These are phyloP conservation scores for Drosophila neonasuta DNA, from an alignment of 2,888 invertebrate genomes.

Conservation along the genomic window DNA sequence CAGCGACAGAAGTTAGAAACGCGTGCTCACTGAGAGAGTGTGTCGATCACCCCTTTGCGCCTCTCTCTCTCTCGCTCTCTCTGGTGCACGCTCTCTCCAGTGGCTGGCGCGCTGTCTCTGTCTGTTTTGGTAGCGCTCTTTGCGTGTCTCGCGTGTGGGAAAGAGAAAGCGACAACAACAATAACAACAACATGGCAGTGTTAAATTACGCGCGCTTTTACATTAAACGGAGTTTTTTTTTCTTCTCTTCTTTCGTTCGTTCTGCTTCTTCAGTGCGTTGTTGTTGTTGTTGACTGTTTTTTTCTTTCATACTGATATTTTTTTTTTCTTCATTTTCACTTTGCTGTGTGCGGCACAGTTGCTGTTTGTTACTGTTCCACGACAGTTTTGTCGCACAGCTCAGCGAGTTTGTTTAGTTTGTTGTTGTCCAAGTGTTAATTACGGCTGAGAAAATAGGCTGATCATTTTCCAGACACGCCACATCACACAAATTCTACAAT, in stretches of 20 bases:
- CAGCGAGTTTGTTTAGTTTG: constrained; percentile 10
- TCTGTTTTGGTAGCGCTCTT: constrained; percentile 29
- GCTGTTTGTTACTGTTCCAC: constrained; percentile 35
- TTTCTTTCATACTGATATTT: neutral
- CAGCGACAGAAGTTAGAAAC: constrained; percentile 3
- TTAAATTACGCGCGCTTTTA: constrained; percentile 78
- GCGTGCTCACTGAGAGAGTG: constrained; percentile 23
- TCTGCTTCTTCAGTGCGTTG: constrained; percentile 9
- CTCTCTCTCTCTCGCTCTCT: constrained; percentile 5
- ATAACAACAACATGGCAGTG: constrained; percentile 51
- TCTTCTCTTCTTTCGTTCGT: constrained; percentile 10
- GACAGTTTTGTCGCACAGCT: constrained; percentile 38
- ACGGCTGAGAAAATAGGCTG: constrained; percentile 27
- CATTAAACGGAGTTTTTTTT: constrained; percentile 58
- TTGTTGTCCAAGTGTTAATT: constrained; percentile 42
- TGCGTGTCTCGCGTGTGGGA: constrained; percentile 44
- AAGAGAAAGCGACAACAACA: constrained; percentile 66
- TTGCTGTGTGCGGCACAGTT: constrained; percentile 27
- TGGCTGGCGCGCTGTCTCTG: constrained; percentile 13
- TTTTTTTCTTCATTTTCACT: constrained; percentile 31
- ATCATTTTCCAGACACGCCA: neutral
- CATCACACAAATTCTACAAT: constrained; percentile 11
- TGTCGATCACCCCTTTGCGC: constrained; percentile 8
- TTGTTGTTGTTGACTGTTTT: constrained; percentile 18
- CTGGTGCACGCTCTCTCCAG: constrained; percentile 1